Conservation (phyloP, 2,888 invertebrate species). For the Geotrupes spiniger region DNA sequence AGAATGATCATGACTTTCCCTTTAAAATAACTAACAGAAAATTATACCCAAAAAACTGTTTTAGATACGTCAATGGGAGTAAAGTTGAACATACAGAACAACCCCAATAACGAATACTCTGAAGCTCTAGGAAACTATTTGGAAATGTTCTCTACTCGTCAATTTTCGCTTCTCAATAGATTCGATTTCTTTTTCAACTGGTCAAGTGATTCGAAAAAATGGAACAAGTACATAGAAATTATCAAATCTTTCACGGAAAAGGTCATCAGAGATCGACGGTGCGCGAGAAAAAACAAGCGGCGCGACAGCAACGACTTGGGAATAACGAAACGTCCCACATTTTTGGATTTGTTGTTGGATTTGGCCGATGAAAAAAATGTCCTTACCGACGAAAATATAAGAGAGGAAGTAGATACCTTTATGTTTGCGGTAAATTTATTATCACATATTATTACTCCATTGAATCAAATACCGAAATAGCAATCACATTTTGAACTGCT, state of each 20-base stretch:
- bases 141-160: slow-evolving; percentile 5
- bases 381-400: slow-evolving; percentile 22
- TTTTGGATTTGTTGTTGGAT: slow-evolving; percentile 23
- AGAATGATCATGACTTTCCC: no score
- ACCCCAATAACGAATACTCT: slow-evolving; percentile 8
- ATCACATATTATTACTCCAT: background rate
- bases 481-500: background rate
- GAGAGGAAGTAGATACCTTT: slow-evolving; percentile 28
- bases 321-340: slow-evolving; percentile 14
- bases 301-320: slow-evolving; percentile 14
- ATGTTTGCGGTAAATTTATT: slow-evolving; percentile 26
- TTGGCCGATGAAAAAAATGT: background rate
- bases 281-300: background rate
- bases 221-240: slow-evolving; percentile 4
- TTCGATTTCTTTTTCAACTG: slow-evolving; percentile 8
- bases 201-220: background rate
- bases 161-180: slow-evolving; percentile 12
- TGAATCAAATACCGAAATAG: no score
- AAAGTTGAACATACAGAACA: slow-evolving; percentile 9
- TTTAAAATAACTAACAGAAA: background rate
- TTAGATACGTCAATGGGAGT: slow-evolving; percentile 21
- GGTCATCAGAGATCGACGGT: slow-evolving; percentile 5
- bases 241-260: slow-evolving; percentile 6
- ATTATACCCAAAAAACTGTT: background rate
- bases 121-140: slow-evolving; percentile 1